Percentiles rank a stretch among this genome's conserved stretches.
phyloP scores from a whole-genome alignment of 2,888 invertebrate genomes.

The Drosophila buzzatii region DNA sequence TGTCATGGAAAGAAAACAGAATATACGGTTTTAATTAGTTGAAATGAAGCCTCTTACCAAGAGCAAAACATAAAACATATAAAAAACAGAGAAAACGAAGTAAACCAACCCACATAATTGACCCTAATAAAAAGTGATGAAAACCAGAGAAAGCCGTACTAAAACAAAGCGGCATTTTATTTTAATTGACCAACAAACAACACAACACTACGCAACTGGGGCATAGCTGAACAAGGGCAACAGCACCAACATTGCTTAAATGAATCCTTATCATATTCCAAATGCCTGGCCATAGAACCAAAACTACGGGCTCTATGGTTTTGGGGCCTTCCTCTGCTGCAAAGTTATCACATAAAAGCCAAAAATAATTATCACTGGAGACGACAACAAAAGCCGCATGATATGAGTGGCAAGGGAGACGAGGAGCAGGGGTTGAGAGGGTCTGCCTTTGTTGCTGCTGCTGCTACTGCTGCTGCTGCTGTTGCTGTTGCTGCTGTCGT shows the following conservation, averaged over 20 bases:
- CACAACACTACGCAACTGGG: slow-evolving; percentile 31
- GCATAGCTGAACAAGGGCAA: slow-evolving; percentile 24
- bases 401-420: slow-evolving; percentile 25
- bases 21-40: slow-evolving; percentile 64
- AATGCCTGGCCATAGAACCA: slow-evolving; percentile 43
- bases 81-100: slow-evolving; percentile 12
- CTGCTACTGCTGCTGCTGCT: not conserved
- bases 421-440: slow-evolving; percentile 7
- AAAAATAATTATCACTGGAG: slow-evolving; percentile 79
- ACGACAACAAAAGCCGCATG: slow-evolving; percentile 67
- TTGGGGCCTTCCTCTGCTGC: slow-evolving; percentile 36
- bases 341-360: slow-evolving; percentile 80
- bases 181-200: slow-evolving; percentile 70
- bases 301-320: slow-evolving; percentile 41
- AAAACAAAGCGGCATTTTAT: slow-evolving; percentile 58
- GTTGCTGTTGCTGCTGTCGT: slow-evolving; percentile 53
- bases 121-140: slow-evolving; percentile 68
- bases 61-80: slow-evolving; percentile 24
- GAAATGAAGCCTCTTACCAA: slow-evolving; percentile 45
- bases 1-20: slow-evolving; percentile 52
- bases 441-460: slow-evolving; percentile 35
- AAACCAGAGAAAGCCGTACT: slow-evolving; percentile 32
- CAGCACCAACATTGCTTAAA: slow-evolving; percentile 37
- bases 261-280: slow-evolving; percentile 74
- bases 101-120: slow-evolving; percentile 37